Percentiles rank a stretch among this genome's conserved stretches.
phyloP scores from a whole-genome alignment of 2,888 invertebrate species.

The Tinea trinotella region DNA sequence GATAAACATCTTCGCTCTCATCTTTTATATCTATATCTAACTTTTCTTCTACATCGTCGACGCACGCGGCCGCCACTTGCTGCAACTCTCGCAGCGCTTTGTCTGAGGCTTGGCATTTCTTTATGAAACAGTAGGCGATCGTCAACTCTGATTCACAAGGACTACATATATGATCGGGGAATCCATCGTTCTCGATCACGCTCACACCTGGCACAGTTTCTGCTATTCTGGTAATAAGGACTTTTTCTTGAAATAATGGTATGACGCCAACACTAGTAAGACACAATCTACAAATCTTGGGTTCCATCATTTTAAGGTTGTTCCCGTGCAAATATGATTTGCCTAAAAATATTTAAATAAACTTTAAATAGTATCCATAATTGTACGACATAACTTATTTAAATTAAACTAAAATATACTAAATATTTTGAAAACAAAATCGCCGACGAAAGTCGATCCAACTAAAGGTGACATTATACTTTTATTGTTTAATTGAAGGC shows the following conservation, averaged over 20 bases:
- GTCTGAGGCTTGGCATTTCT: conserved; percentile 50
- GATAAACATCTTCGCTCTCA: conserved; percentile 21
- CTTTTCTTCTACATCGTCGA: conserved; percentile 12
- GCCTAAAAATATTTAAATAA: too few species aligned
- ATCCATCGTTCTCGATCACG: conserved; percentile 45
- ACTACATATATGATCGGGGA: conserved; percentile 47
- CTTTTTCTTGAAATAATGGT: conserved; percentile 43
- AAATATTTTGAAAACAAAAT: too few species aligned
- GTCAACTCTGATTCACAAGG: conserved; percentile 44
- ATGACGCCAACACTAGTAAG: conserved; percentile 42
- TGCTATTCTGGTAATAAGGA: conserved; percentile 45
- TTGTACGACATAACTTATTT: too few species aligned
- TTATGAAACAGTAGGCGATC: conserved; percentile 43
- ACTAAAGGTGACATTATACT: too few species aligned
- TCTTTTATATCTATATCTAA: conserved; percentile 26
- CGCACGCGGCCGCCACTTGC: conserved; percentile 28
- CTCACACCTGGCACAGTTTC: conserved; percentile 39
- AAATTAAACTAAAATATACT: too few species aligned
- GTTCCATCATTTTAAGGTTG: conserved; percentile 27
- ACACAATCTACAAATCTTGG: conserved; percentile 48
- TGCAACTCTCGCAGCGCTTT: conserved; percentile 34
- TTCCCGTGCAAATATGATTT: too few species aligned
- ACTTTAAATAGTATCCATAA: too few species aligned
- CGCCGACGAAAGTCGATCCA: too few species aligned
- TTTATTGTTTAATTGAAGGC: too few species aligned